Evolutionary conservation across 2,113 vertebrate genomes (phyloP), one percentile per base, ranked within the genome.

Genomic region (Sapajus apella): DNA sequence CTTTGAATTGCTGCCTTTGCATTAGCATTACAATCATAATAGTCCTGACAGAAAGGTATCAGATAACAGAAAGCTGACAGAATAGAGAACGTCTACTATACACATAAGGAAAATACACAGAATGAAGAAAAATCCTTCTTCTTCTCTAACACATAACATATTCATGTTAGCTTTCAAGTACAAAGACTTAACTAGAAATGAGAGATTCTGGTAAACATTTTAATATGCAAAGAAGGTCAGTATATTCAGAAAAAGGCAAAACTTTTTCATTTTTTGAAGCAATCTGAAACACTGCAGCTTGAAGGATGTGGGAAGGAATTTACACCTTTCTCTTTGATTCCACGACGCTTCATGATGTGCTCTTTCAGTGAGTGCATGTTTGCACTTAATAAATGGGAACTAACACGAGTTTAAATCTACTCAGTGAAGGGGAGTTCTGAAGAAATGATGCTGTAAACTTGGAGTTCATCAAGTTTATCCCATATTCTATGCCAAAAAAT

Each of bases 1-100:
- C 37, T 97, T 92, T 87, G 84, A 98, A 96, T 43, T 77, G 90
- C 98, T 98, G 98, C 98, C 98, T 99, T 99, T 98, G 98, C 98
- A 98, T 99, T 98, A 98, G 97, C 98, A 97, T 98, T 91, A 97
- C 73, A 96, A 87, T 94, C 25, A 32, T 8, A 43, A 81, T 23
- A 23, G 40, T 81, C 12, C n/a, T 73, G 55, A 94, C 50, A 95
- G 66, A 95, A 70, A 58, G 80, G 35, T 52, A 10, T 25, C 21
- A 91, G n/a, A 82, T 37, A 88, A 66, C 0, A 18, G 55, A 43
- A 94, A 70, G 10, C 77, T 23, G 52, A 82, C 56, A 37, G 32
- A 50, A 58, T 0, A 55, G 2, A 86, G 30, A 81, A 52, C 20
- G 58, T 76, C 23, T 45, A 72, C 35, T 32, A 14, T 64, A 90